Percentiles rank a stretch among this genome's conserved stretches.
Evolutionary conservation across 1,140 invertebrate species (phyloP).

Genomic region (Procambarus clarkii): DNA sequence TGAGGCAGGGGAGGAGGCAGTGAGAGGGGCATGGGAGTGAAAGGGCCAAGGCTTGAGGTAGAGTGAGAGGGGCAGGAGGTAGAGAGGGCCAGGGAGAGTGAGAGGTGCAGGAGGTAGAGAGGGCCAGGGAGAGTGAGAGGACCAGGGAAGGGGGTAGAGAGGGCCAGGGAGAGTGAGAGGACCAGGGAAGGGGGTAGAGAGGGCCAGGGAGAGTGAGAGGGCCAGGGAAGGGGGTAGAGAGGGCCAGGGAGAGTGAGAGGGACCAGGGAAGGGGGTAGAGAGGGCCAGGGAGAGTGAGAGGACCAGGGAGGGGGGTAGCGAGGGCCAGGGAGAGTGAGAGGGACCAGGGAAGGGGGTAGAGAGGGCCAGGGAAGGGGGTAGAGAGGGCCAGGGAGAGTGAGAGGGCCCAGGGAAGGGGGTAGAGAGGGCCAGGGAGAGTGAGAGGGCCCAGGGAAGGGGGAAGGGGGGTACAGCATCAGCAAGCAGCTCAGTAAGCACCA

Average conservation of each 20-base stretch:
- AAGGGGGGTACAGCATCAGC: neutral
- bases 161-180: neutral
- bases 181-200: neutral
- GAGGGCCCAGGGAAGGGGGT: neutral
- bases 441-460: neutral
- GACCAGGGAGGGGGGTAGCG: neutral
- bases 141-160: conserved; percentile 3
- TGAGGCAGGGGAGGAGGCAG: too few species aligned
- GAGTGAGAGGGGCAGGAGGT: too few species aligned
- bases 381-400: neutral
- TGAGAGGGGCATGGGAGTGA: too few species aligned
- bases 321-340: neutral
- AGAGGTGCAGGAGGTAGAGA: neutral
- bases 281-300: neutral
- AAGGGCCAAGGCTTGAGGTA: too few species aligned
- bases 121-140: conserved; percentile 1
- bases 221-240: neutral
- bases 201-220: neutral
- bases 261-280: neutral
- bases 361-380: neutral
- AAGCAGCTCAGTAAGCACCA: conserved; percentile 9
- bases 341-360: neutral
- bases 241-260: conserved; percentile 3
- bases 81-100: neutral
- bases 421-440: neutral